Base-by-base conservation (phyloP, 2,113 vertebrate genomes). In the Psittacula cyanocephala region DNA sequence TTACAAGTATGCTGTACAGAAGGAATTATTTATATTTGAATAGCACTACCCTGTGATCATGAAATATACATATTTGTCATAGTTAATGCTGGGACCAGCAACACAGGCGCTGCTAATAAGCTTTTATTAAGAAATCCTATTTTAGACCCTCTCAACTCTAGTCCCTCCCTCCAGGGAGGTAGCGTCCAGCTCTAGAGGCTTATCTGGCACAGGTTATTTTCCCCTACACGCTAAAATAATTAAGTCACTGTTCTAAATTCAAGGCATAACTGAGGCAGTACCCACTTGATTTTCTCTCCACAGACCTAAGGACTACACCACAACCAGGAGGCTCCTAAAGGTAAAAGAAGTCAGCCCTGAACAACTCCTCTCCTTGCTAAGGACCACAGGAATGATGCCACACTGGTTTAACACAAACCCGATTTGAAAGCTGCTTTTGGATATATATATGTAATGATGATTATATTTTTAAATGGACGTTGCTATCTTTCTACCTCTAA, bases 61-160 rank as follows among this genome's bases (percentile, higher is more conserved):
- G 35, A 69, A 84, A 93, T 29, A 78, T 7, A 65, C 35, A 11
- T 81, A 81, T 92, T 94, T 93, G 86, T 78, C 46, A 64, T 39
- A 39, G 87, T 63, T 90, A 83, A 52, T 0, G 1, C 68, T 44
- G n/a, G 70, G 71, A 64, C 43, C 50, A 3, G 4, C 7, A 5
- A 62, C 0, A 0, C 52, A 31, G 71, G 71, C 68, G 28, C 71
- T 0, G 2, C 9, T 88, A 90, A 94, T 55, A 68, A 95, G 92
- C 49, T 90, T 83, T 93, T 83, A 94, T 88, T 86, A 74, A 44
- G 23, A 82, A 91, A 72, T 69, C 49, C 29, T 86, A 46, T 86
- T 90, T 90, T 17, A 92, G 90, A 29, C 53, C 55, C 49, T 70
- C 71, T 83, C 79, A 50, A 13, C 63, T 67, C 43, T 4, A 31